These are phyloP conservation scores for Aleadryas rufinucha DNA, from an alignment of 2,113 vertebrate genomes.

Conservation along the genomic window DNA sequence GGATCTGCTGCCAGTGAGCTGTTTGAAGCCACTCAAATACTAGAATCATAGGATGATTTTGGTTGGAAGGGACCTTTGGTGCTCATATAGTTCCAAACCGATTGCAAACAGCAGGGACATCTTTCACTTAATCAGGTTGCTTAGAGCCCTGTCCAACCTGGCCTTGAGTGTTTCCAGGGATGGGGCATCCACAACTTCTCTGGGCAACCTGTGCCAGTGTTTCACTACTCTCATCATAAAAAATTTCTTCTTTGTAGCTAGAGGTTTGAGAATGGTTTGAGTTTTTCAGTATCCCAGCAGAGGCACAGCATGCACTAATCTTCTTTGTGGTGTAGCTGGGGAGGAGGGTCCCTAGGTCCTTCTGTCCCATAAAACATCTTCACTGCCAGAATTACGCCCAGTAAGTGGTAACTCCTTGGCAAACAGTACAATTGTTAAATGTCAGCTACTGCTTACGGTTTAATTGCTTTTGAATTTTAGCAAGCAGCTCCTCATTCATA, in stretches of 20 bases:
- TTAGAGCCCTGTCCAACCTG: neutral
- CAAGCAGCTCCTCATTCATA: conserved; percentile 42
- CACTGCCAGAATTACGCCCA: neutral
- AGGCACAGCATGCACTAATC: neutral
- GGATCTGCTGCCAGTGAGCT: neutral
- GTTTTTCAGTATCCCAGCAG: neutral
- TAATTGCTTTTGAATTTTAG: conserved; percentile 57
- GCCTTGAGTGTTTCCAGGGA: neutral
- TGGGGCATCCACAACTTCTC: neutral
- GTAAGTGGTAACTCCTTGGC: neutral
- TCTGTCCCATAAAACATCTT: neutral
- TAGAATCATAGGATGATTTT: neutral
- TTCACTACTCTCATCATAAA: neutral
- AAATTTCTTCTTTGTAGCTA: neutral
- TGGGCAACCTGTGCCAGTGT: neutral
- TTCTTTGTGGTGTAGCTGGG: neutral
- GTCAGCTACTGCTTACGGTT: conserved; percentile 40
- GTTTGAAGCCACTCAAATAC: neutral
- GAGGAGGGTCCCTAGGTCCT: neutral
- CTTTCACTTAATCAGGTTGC: neutral
- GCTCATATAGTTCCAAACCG: neutral
- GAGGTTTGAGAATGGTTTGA: neutral
- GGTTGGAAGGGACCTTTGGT: neutral
- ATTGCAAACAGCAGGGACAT: neutral
- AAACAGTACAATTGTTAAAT: neutral